Evolutionary conservation across 2,797 vertebrate species (phyloP), one percentile per base, ranked within the genome.

Genomic region (Lithobates pipiens): DNA sequence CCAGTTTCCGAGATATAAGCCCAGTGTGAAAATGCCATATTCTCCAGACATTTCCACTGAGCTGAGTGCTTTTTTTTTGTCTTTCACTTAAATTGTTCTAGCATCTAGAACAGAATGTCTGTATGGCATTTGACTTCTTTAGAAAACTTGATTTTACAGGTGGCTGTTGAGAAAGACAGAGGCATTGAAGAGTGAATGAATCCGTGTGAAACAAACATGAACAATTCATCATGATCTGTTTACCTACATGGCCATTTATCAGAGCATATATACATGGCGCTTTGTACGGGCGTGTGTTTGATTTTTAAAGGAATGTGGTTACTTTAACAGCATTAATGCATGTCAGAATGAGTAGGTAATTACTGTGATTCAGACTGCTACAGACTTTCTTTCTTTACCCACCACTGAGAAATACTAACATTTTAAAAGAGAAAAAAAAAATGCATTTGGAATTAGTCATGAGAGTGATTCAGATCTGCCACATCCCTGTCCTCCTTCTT

Each of bases 401-500:
- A 93, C 90, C 92, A 93, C 91, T 94, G 95, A 95, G 94, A 92
- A 73, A 95, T 92, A 93, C 92, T 94, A 93, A 93, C 94, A 91
- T 90, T 91, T 92, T 92, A 88, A 94, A 76, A 80, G 75, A 84
- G 57, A 69, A 83, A 72, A 83, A 83, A 72, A 90, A 88, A 85
- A 89, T 85, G 69, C 23, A 78, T 10, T 76, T 89, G 80, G 90
- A 92, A 93, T 95, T 94, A 95, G 92, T 94, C 94, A 95, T 91
- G 91, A 93, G 91, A 92, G 90, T 95, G 94, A 95, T 94, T 95
- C 94, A 95, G 92, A 88, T 92, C 88, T 94, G 93, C 93, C 93
- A 93, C 89, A 93, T 88, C 88, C 68, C 46, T 89, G 85, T 90
- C 90, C 89, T 90, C 89, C 88, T 89, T 85, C 86, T 72, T 76